A percentile compares a stretch with the other conserved stretches of the same genome.
phyloP scores from a whole-genome alignment of 2,888 invertebrate species.

The Lepidochrysops patricia region DNA sequence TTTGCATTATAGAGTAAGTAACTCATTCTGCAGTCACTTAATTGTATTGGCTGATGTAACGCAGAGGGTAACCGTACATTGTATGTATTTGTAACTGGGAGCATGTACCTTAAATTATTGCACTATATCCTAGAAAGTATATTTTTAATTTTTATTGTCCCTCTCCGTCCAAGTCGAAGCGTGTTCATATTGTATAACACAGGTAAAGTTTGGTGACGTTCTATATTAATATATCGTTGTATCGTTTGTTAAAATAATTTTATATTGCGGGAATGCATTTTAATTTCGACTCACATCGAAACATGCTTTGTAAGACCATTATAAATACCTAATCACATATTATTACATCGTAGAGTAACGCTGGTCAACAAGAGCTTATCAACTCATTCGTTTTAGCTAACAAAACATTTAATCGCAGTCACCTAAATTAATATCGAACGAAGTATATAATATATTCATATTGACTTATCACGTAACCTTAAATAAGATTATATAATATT shows the following conservation, averaged over 20 bases:
- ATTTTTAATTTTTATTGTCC: constrained; percentile 46
- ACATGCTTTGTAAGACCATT: constrained; percentile 9
- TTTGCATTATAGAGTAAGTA: constrained; percentile 20
- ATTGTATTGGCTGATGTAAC: constrained; percentile 18
- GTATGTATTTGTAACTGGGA: constrained; percentile 11
- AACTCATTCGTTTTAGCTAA: constrained; percentile 16
- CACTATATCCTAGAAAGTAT: constrained; percentile 24
- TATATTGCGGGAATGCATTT: background rate
- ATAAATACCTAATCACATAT: background rate
- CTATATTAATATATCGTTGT: constrained; percentile 9
- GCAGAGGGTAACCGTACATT: constrained; percentile 22
- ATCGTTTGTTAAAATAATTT: background rate
- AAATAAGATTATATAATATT: constrained; percentile 57
- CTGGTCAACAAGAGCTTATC: constrained; percentile 16
- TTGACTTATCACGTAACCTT: constrained; percentile 49
- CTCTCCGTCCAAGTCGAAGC: constrained; percentile 66
- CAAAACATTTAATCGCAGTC: constrained; percentile 30
- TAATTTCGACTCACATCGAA: background rate
- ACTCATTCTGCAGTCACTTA: constrained; percentile 29
- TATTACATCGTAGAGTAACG: constrained; percentile 7
- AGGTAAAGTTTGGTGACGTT: constrained; percentile 37
- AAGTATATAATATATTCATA: constrained; percentile 37
- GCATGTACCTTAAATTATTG: constrained; percentile 15
- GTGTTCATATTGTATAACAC: constrained; percentile 54
- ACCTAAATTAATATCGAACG: constrained; percentile 44